Percentiles rank a stretch among this genome's conserved stretches.
Evolutionary conservation across 35 echinoderm and acorn worm genomes (phyloP).

Genomic region (Hemicentrotus pulcherrimus): DNA sequence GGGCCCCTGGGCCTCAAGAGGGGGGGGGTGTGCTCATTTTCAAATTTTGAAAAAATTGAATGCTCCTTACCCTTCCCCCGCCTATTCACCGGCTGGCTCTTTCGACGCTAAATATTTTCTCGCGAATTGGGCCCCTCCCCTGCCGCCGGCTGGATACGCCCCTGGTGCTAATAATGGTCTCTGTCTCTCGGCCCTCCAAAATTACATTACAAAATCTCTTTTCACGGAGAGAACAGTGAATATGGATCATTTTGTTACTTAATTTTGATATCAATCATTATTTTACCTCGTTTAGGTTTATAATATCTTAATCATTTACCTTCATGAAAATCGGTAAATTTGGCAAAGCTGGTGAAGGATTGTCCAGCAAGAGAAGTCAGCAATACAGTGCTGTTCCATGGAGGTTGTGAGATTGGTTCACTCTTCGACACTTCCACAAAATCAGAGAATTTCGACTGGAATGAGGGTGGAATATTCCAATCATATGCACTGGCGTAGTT

Average conservation of each 20-base stretch:
- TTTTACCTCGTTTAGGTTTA: background rate
- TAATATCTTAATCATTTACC: background rate
- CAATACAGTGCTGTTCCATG: conserved; percentile 12
- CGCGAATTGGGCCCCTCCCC: too few relatives aligned
- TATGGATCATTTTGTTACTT: background rate
- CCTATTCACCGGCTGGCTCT: too few relatives aligned
- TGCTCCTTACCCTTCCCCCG: too few relatives aligned
- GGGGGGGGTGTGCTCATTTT: too few relatives aligned
- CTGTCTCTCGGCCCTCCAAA: too few relatives aligned
- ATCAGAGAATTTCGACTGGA: background rate
- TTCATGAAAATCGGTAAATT: background rate
- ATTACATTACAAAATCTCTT: background rate
- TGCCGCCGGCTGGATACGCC: too few relatives aligned
- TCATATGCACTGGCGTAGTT: conserved; percentile 10
- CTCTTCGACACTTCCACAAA: background rate
- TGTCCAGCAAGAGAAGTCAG: conserved; percentile 21
- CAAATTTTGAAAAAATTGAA: too few relatives aligned
- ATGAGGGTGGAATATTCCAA: background rate
- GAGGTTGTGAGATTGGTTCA: background rate
- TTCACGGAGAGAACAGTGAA: background rate
- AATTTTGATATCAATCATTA: background rate
- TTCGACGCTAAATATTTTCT: too few relatives aligned
- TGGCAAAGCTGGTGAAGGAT: conserved; percentile 2
- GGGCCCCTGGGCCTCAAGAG: too few relatives aligned
- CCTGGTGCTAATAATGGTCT: too few relatives aligned